phyloP scores from a whole-genome alignment of 2,113 vertebrate species.

The Ranitomeya imitator region DNA sequence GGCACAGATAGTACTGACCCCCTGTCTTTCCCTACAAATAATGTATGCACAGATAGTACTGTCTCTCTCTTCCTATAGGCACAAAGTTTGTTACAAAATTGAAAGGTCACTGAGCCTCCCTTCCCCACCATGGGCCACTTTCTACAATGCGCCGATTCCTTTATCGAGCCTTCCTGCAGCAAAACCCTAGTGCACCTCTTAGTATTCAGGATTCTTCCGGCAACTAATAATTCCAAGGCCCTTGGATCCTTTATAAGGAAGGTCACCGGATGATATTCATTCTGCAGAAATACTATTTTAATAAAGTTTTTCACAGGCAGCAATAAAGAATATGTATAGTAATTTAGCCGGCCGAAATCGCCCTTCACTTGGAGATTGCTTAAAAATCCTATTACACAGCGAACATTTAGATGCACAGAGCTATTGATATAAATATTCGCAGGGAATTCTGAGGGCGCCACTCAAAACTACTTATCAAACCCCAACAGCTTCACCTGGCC shows the following conservation, averaged over 20 bases:
- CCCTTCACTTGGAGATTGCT: constrained; percentile 12
- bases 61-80: not conserved
- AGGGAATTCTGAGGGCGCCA: not conserved
- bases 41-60: not conserved
- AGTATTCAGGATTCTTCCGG: not conserved
- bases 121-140: not conserved
- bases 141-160: not conserved
- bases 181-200: not conserved
- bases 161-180: not conserved
- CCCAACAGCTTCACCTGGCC: constrained; percentile 18
- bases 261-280: constrained; percentile 9
- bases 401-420: not conserved
- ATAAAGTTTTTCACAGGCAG: constrained; percentile 9
- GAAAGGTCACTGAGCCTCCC: not conserved
- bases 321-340: constrained; percentile 15
- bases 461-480: constrained; percentile 14
- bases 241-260: not conserved
- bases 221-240: not conserved
- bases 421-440: not conserved
- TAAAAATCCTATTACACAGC: constrained; percentile 14
- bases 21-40: no score
- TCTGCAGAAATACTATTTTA: constrained; percentile 28
- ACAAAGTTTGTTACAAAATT: not conserved
- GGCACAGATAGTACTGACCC: not conserved
- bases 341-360: not conserved